Evolutionary conservation across 1,140 invertebrate species (phyloP).

Genomic region (Drosophila melanogaster): Release_6_plus_ISO1_MT NC_004354.4:14635001-14635500

Average conservation of each 20-base stretch:
- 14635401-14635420: conserved; percentile 62
- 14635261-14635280: conserved; percentile 26
- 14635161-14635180: conserved; percentile 29
- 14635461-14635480: not conserved
- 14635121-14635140: conserved; percentile 44
- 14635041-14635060: conserved; percentile 78
- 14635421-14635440: conserved; percentile 64
- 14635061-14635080: conserved; percentile 79
- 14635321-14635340: conserved; percentile 75
- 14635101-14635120: conserved; percentile 10
- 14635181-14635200: conserved; percentile 5
- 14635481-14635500: conserved; percentile 13
- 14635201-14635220: conserved; percentile 39
- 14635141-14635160: conserved; percentile 78
- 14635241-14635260: conserved; percentile 76
- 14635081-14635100: conserved; percentile 20
- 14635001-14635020: not conserved
- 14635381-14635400: conserved; percentile 59
- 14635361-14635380: conserved; percentile 64
- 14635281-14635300: conserved; percentile 77
- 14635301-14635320: conserved; percentile 54
- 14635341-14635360: conserved; percentile 74
- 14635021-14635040: conserved; percentile 56
- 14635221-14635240: conserved; percentile 55
- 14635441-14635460: not conserved